Evolutionary conservation across 2,888 invertebrate species (phyloP), one percentile per base, ranked within the genome.

Genomic region (Synergus itoensis): DNA sequence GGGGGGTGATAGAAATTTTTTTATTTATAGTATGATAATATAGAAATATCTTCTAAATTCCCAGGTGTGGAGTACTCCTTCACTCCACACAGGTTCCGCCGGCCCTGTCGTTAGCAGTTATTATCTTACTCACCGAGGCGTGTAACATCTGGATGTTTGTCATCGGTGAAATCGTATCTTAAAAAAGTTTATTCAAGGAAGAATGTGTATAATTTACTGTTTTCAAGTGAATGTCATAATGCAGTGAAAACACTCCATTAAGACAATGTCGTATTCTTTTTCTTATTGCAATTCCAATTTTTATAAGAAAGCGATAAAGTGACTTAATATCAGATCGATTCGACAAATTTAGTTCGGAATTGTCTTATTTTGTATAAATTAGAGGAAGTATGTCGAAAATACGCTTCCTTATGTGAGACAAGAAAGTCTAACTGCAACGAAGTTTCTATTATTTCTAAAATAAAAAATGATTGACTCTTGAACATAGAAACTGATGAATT

Each of bases 371-470:
- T n/a, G 4, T 28, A 28, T 21, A 5, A 60, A 60, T 60, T 21
- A 36, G 18, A 73, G 48, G n/a, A 53, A 73, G n/a, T 36, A 28
- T n/a, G n/a, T 73, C 4, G 1, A n/a, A 48, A 73, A 40, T 73
- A 21, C 5, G 21, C 16, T 73, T 73, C n/a, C 73, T 48, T 36
- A 53, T 73, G 12, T 1, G 36, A 53, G 4, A 53, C 36, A 73
- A 73, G 73, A 73, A 53, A 53, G 73, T 73, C n/a, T 36, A 53
- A 36, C 36, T 3, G 16, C 11, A 36, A 18, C n/a, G 5, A 36
- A 73, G 73, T 73, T 73, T 48, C 53, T n/a, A 53, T 73, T n/a
- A 36, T 73, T 73, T 48, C 11, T 12, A 73, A 9, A 53, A 53
- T 9, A 48, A 48, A 36, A 53, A 40, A 53, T n/a, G 36, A 53